These are phyloP conservation scores for Netelia virgata DNA, from an alignment of 2,888 invertebrate genomes.

Conservation along the genomic window DNA sequence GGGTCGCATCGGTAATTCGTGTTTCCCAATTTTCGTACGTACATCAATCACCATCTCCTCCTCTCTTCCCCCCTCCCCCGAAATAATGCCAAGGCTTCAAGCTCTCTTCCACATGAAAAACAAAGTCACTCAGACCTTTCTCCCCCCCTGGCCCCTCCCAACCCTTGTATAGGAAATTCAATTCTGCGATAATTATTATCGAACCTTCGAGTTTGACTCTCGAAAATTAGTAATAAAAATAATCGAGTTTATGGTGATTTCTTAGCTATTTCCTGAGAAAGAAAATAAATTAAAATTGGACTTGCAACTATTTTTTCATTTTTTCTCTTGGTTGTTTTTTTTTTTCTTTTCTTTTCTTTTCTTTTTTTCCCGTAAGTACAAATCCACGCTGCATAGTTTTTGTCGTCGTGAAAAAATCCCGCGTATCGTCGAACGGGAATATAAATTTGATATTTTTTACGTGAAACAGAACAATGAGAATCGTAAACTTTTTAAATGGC, in stretches of 20 bases:
- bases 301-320: not conserved
- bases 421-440: not conserved
- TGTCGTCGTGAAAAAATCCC: not conserved
- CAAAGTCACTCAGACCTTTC: not conserved
- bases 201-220: not conserved
- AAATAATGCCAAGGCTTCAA: not conserved
- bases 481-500: slow-evolving; percentile 1
- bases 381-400: not conserved
- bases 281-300: not conserved
- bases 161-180: not conserved
- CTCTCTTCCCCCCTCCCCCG: not conserved
- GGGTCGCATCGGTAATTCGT: slow-evolving; percentile 10
- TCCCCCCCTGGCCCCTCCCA: not conserved
- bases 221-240: not conserved
- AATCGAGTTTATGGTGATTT: not conserved
- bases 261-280: not conserved
- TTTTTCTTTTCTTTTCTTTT: not conserved
- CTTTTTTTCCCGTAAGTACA: not conserved
- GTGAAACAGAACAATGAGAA: not conserved
- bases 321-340: not conserved
- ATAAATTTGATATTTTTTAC: slow-evolving; percentile 50
- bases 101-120: slow-evolving; percentile 4
- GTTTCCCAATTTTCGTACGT: not conserved
- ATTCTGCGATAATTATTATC: not conserved
- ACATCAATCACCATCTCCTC: not conserved